A percentile compares a stretch with the other conserved stretches of the same genome.
Conservation (phyloP, 2,888 invertebrate genomes). For the Nomada lathburiana region DNA sequence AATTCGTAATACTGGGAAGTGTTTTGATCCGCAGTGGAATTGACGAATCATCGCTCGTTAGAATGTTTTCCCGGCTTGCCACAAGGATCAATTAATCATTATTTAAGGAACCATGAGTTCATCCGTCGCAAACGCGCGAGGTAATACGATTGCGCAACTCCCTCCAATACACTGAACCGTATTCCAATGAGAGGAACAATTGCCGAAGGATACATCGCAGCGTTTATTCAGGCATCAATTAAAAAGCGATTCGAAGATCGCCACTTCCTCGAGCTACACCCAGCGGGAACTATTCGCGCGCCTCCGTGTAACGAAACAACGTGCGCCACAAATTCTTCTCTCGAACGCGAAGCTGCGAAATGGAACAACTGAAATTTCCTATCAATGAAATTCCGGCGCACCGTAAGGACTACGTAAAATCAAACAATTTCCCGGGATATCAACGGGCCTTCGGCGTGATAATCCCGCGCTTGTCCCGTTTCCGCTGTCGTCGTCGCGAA, state of each 20-base stretch:
- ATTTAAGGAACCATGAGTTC: constrained; percentile 15
- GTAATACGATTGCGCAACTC: constrained; percentile 18
- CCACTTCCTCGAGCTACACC: too few relatives aligned
- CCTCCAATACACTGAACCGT: not conserved
- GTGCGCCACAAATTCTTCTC: too few relatives aligned
- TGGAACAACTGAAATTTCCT: too few relatives aligned
- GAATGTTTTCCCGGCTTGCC: constrained; percentile 1
- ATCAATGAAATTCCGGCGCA: too few relatives aligned
- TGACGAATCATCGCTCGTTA: not conserved
- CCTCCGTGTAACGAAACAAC: too few relatives aligned
- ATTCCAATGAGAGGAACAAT: too few relatives aligned
- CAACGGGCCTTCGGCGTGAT: not conserved
- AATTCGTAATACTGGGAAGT: not conserved
- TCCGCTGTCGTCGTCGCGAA: constrained; percentile 26
- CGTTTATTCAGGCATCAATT: too few relatives aligned
- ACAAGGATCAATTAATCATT: constrained; percentile 20
- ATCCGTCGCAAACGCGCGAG: not conserved
- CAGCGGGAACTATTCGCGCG: too few relatives aligned
- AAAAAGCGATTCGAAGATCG: too few relatives aligned
- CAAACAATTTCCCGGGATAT: not conserved
- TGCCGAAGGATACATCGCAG: too few relatives aligned
- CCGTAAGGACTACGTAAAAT: too few relatives aligned
- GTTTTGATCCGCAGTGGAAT: not conserved
- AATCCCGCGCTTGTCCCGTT: not conserved
- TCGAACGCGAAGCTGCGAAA: too few relatives aligned